Base-by-base conservation (phyloP, 2,797 vertebrate genomes). In the Petrocephalus schoutedeni region DNA sequence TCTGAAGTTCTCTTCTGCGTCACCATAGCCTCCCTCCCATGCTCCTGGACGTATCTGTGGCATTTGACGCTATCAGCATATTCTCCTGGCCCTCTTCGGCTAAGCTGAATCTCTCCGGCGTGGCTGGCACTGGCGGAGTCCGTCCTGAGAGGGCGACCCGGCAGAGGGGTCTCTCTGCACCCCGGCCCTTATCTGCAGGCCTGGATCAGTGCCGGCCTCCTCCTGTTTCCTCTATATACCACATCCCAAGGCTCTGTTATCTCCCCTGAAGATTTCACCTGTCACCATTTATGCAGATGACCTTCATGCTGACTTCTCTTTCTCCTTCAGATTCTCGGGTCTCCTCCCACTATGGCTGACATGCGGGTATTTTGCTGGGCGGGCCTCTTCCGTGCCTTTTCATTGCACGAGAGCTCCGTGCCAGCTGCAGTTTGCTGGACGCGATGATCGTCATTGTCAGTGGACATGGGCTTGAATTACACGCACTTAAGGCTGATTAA, bases 181-280 rank as follows among this genome's bases (percentile, higher is more conserved):
- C 77, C 45, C 45, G 7, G 8, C 14, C 19, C 80, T 83, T 83
- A 83, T 83, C 80, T 54, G n/a, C 80, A 83, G 49, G 49, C 41
- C 3, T 21, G 45, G 80, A 83, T 54, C 51, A 4, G 80, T 4
- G 49, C 80, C 53, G 80, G 21, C 2, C 49, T 49, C 80, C 80
- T 82, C 45, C 77, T 51, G 41, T 45, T 82, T 51, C 45, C 80
- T 83, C 49, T 54, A 83, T 83, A 83, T 83, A 83, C 80, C 80
- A 54, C 80, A 54, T 83, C 80, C 49, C 80, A 49, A 49, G 80
- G 49, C 80, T 51, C 80, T 14, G 49, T 83, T 83, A 83, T 83
- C 80, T 51, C 80, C n/a, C 45, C 80, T 14, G 9, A 83, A 51
- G 80, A 54, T 83, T 28, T 83, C 80, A 83, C 80, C 80, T 83